Base-by-base conservation (phyloP, 1,140 invertebrate species). In the Drosophila navojoa region DNA sequence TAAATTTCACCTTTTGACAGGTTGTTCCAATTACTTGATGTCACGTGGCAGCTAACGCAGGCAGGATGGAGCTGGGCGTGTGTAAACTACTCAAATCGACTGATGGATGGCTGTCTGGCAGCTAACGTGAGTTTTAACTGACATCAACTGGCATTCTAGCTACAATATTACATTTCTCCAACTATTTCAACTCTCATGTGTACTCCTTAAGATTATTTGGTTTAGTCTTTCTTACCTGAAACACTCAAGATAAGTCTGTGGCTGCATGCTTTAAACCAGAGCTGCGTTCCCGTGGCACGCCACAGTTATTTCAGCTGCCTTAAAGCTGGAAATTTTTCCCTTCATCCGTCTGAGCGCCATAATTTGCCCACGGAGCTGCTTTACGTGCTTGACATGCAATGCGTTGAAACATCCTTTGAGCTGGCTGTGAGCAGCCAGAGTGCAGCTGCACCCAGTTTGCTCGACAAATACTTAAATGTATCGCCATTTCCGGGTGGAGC, bases 11-110 rank as follows among this genome's bases (percentile, higher is more conserved):
- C 63, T 29, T 13, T 7, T 54, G 73, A 32, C 22, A 47, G 59
- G 40, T 59, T 54, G 64, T 79, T 79, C 69, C 71, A 79, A 79
- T 79, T 79, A 79, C 77, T 62, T 42, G 19, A 6, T 35, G 60
- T 45, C 71, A 79, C 64, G 49, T 60, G 59, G 54, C 5, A 75
- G 58, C 44, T 25, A 71, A 71, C 19, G 54, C 13, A 57, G 42
- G 68, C 42, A 66, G 42, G 59, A 71, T 66, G 71, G 10, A 16
- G 53, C 44, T 22, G 25, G 49, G 22, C 44, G 50, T 49, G 44
- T 55, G 27, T 32, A 29, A n/a, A 53, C 3, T 59, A 32, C 38
- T 9, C 27, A 50, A 25, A 69, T 52, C 69, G 62, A 78, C 54
- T 72, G 76, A 78, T 72, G 75, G 77, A 22, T 22, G 19, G 1